These are phyloP conservation scores for Semaprochilodus insignis DNA, from an alignment of 2,797 vertebrate species.

Conservation along the genomic window DNA sequence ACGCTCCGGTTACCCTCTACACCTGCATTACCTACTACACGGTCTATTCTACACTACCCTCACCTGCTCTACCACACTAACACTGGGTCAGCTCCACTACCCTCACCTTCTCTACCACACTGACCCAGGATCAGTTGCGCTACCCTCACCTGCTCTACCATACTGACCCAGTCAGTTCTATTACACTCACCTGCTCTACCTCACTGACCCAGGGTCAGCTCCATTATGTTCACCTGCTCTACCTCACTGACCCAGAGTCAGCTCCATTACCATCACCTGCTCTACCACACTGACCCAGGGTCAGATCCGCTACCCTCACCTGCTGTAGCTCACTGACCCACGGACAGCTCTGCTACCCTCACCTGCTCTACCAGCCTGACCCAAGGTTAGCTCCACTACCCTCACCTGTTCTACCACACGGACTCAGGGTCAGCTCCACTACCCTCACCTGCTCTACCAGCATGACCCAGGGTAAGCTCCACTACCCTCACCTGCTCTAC, in stretches of 20 bases:
- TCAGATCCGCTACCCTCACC: not conserved
- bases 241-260: not conserved
- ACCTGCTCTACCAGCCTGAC: not conserved
- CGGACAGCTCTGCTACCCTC: not conserved
- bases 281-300: conserved; percentile 28
- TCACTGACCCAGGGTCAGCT: not conserved
- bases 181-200: conserved; percentile 17
- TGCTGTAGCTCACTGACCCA: not conserved
- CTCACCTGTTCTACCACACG: not conserved
- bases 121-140: not conserved
- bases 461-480: not conserved
- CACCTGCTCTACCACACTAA: not conserved
- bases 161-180: conserved; percentile 20
- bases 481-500: not conserved
- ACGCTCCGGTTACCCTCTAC: conserved; percentile 9
- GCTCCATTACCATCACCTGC: not conserved
- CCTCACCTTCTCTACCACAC: not conserved
- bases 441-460: not conserved
- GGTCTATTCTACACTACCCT: conserved; percentile 28
- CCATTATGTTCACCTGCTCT: not conserved
- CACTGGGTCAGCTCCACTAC: not conserved
- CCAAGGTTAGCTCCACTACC: not conserved
- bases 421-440: conserved; percentile 34
- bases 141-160: not conserved
- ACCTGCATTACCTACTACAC: conserved; percentile 25